Conservation (phyloP, 1,140 invertebrate species). For the Drepana arcuata region DNA sequence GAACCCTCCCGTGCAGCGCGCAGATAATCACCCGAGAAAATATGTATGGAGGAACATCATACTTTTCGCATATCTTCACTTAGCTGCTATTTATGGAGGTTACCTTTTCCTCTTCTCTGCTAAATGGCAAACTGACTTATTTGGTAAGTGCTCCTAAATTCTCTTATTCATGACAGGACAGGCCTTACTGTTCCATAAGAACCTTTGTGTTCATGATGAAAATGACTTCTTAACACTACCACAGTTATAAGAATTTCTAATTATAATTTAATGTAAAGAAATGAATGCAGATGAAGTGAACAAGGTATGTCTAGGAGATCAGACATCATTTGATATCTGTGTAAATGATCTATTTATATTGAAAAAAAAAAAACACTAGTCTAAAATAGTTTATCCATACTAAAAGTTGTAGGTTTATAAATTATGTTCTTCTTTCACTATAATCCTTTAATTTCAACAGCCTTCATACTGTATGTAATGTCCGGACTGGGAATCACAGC, state of each 20-base stretch:
- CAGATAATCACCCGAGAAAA: constrained; percentile 69
- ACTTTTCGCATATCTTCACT: constrained; percentile 88
- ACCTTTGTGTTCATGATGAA: no score
- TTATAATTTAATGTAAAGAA: not conserved
- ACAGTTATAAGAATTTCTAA: no score
- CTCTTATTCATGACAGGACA: no score
- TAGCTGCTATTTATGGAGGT: constrained; percentile 87
- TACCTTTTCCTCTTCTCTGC: constrained; percentile 86
- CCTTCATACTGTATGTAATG: constrained; percentile 78
- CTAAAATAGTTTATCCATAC: no score
- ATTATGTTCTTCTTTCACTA: no score
- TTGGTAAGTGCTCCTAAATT: constrained; percentile 80
- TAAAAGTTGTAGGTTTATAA: no score
- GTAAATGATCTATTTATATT: no score
- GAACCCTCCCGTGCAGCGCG: constrained; percentile 45
- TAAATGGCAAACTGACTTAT: constrained; percentile 81
- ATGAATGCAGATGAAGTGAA: not conserved
- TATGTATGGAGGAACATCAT: constrained; percentile 96
- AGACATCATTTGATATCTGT: no score
- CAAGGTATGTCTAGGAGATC: constrained; percentile 1
- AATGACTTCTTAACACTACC: no score
- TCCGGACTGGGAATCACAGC: constrained; percentile 91
- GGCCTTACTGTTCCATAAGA: no score
- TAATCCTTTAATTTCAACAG: constrained; percentile 63
- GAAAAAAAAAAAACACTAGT: no score